phyloP scores from a whole-genome alignment of 2,113 vertebrate genomes.

The Vidua macroura region DNA sequence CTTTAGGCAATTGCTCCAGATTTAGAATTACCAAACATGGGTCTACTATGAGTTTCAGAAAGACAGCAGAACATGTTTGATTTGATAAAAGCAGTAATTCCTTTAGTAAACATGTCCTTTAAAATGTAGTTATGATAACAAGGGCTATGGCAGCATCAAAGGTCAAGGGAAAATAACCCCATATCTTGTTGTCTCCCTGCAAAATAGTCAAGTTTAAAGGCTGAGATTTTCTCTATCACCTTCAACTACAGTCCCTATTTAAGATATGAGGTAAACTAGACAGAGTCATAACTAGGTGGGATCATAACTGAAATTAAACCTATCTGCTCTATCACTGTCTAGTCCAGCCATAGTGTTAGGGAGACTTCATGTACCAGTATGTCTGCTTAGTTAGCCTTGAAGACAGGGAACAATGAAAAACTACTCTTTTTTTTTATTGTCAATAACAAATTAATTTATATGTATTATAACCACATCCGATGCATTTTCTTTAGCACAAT shows the following conservation, averaged over 20 bases:
- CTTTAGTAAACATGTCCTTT: neutral
- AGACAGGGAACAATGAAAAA: neutral
- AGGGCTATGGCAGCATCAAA: neutral
- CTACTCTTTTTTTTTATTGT: neutral
- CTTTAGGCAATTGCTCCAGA: neutral
- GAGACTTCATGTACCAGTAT: neutral
- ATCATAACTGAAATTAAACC: neutral
- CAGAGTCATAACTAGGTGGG: neutral
- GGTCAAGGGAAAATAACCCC: neutral
- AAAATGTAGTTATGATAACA: neutral
- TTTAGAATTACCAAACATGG: neutral
- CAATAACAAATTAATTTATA: neutral
- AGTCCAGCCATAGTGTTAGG: neutral
- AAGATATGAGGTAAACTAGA: neutral
- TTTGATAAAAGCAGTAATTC: neutral
- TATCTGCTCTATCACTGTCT: neutral
- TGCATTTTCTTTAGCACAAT: neutral
- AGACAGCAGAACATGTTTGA: neutral
- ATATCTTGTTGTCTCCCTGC: neutral
- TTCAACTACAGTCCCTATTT: neutral
- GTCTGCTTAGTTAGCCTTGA: neutral
- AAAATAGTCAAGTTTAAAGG: neutral
- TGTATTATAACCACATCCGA: neutral
- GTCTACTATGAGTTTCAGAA: neutral
- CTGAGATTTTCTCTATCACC: neutral